Percentiles rank a stretch among this genome's conserved stretches.
Evolutionary conservation across 2,888 invertebrate genomes (phyloP).

Genomic region (Phlogophora meticulosa): DNA sequence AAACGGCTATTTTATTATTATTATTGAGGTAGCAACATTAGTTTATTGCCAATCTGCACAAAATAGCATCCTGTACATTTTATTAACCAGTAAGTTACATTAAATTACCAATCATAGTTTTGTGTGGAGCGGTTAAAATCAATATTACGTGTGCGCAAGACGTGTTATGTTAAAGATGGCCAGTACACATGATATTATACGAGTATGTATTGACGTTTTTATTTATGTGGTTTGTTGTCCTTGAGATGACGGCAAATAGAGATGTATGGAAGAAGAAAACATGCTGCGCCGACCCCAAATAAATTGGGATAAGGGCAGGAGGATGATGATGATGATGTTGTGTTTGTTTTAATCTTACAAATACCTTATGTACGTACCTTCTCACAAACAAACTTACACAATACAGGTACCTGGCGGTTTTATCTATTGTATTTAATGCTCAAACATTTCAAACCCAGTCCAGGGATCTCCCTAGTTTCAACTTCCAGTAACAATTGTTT

Average conservation of each 20-base stretch:
- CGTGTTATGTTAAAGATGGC: slow-evolving; percentile 25
- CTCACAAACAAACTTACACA: no score
- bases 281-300: no score
- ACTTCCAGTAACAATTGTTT: neutral
- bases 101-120: slow-evolving; percentile 29
- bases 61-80: neutral
- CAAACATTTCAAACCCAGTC: neutral
- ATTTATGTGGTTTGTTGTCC: no score
- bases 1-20: no score
- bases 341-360: slow-evolving; percentile 11
- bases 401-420: no score
- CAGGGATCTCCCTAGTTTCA: slow-evolving; percentile 2
- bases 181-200: neutral
- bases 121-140: neutral
- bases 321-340: no score
- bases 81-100: neutral
- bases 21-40: no score
- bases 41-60: no score
- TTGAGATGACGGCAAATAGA: no score
- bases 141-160: neutral
- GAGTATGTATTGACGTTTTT: neutral
- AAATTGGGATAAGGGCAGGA: no score
- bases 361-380: no score
- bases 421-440: slow-evolving; percentile 19
- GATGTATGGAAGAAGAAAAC: no score